phyloP scores from a whole-genome alignment of 2,888 invertebrate species.

The Achlya flavicornis region DNA sequence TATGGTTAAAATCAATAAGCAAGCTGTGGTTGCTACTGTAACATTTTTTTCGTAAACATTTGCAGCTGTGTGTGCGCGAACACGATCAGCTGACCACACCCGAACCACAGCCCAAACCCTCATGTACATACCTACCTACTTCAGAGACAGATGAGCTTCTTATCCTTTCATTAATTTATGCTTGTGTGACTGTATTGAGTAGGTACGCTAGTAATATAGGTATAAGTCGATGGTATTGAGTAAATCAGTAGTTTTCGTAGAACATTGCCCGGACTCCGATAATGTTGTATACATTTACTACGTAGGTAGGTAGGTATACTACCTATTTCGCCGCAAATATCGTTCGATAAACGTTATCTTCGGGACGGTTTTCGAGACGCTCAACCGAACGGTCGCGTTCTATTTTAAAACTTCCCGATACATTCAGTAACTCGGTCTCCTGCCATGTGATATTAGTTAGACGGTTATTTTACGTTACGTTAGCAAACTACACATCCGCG shows the following conservation, averaged over 20 bases:
- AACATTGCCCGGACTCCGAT: constrained; percentile 30
- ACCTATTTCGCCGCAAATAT: constrained; percentile 31
- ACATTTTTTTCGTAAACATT: constrained; percentile 63
- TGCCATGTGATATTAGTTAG: constrained; percentile 52
- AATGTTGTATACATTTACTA: constrained; percentile 13
- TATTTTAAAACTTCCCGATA: constrained; percentile 68
- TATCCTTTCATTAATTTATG: constrained; percentile 10
- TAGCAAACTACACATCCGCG: constrained; percentile 45
- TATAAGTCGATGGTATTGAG: too few relatives aligned
- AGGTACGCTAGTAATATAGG: too few relatives aligned
- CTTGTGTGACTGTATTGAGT: constrained; percentile 14
- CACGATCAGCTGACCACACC: constrained; percentile 76
- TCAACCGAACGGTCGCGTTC: constrained; percentile 47
- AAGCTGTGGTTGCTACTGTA: constrained; percentile 34
- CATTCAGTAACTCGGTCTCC: constrained; percentile 55
- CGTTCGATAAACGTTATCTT: constrained; percentile 59
- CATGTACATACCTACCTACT: constrained; percentile 1
- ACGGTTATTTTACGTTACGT: constrained; percentile 59
- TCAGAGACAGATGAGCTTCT: constrained; percentile 15
- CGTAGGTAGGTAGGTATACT: constrained; percentile 21
- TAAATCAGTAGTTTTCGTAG: too few relatives aligned
- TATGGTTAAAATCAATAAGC: constrained; percentile 68
- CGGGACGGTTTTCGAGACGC: constrained; percentile 42
- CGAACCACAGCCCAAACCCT: too few relatives aligned
- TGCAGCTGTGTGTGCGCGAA: constrained; percentile 55